These are phyloP conservation scores for Helicolenus hilgendorfi DNA, from an alignment of 2,797 vertebrate species.

Conservation along the genomic window DNA sequence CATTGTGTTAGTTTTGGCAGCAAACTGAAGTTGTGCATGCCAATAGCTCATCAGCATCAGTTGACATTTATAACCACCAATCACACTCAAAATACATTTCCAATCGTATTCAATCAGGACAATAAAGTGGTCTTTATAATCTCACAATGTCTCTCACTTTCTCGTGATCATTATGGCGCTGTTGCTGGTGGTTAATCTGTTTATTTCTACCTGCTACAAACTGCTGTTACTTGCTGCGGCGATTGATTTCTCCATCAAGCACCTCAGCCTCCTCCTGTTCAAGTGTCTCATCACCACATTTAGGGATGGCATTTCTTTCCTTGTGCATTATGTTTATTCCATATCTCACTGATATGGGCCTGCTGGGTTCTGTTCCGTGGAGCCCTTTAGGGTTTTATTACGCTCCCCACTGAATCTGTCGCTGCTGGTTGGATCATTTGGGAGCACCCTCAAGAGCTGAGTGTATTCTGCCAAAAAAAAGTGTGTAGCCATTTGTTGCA, in stretches of 20 bases:
- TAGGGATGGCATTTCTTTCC: slow-evolving; percentile 37
- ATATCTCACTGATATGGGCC: slow-evolving; percentile 54
- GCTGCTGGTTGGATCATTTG: slow-evolving; percentile 50
- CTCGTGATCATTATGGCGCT: slow-evolving; percentile 10
- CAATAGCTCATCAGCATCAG: slow-evolving; percentile 33
- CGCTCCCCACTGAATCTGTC: slow-evolving; percentile 48
- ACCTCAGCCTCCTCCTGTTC: slow-evolving; percentile 42
- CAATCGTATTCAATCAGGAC: slow-evolving; percentile 47
- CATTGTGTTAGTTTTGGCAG: slow-evolving; percentile 30
- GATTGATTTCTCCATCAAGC: slow-evolving; percentile 49
- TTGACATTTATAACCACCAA: slow-evolving; percentile 44
- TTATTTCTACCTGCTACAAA: slow-evolving; percentile 59
- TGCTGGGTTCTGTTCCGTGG: slow-evolving; percentile 50
- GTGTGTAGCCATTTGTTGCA: slow-evolving; percentile 62
- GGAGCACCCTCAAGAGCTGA: slow-evolving; percentile 56
- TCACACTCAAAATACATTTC: slow-evolving; percentile 37
- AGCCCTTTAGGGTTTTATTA: slow-evolving; percentile 60
- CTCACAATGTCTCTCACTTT: slow-evolving; percentile 19
- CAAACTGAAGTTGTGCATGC: slow-evolving; percentile 18
- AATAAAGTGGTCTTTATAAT: slow-evolving; percentile 27
- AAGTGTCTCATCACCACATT: slow-evolving; percentile 46
- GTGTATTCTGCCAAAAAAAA: slow-evolving; percentile 70
- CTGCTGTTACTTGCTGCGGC: slow-evolving; percentile 26
- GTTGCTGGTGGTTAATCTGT: slow-evolving; percentile 46
- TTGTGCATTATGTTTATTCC: slow-evolving; percentile 39